Evolutionary conservation across 2,113 vertebrate genomes (phyloP).

Genomic region (Tenebrosternarchus preto): DNA sequence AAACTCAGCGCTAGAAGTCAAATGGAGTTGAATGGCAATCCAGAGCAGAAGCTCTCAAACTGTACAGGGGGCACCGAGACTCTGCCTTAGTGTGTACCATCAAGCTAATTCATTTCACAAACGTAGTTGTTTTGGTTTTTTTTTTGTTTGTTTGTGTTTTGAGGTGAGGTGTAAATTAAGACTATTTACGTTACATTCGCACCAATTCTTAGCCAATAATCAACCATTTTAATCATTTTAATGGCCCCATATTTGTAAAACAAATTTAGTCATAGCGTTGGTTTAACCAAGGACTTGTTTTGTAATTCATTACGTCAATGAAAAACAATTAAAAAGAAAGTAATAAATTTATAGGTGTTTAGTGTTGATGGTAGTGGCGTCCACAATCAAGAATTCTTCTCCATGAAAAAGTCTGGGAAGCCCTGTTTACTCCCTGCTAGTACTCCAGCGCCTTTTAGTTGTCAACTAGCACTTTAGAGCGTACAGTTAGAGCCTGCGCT

Average conservation of each 20-base stretch:
- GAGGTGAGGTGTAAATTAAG: too few relatives aligned
- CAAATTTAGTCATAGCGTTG: too few relatives aligned
- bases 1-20: constrained; percentile 1
- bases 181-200: neutral
- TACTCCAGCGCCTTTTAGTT: neutral
- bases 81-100: neutral
- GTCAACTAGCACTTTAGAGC: neutral
- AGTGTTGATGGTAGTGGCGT: neutral
- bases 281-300: too few relatives aligned
- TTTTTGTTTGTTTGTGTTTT: too few relatives aligned
- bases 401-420: neutral
- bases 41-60: neutral
- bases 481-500: neutral
- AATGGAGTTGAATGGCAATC: neutral
- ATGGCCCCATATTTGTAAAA: too few relatives aligned
- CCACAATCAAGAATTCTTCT: neutral
- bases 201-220: neutral
- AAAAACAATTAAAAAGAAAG: neutral
- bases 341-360: neutral
- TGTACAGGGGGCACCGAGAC: neutral
- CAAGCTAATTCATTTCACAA: neutral
- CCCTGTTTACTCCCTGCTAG: neutral
- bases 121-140: too few relatives aligned
- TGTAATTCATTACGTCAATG: too few relatives aligned
- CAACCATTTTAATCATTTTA: neutral